Evolutionary conservation across 2,888 invertebrate genomes (phyloP), one percentile per base, ranked within the genome.

Genomic region (Acanthosoma haemorrhoidale): DNA sequence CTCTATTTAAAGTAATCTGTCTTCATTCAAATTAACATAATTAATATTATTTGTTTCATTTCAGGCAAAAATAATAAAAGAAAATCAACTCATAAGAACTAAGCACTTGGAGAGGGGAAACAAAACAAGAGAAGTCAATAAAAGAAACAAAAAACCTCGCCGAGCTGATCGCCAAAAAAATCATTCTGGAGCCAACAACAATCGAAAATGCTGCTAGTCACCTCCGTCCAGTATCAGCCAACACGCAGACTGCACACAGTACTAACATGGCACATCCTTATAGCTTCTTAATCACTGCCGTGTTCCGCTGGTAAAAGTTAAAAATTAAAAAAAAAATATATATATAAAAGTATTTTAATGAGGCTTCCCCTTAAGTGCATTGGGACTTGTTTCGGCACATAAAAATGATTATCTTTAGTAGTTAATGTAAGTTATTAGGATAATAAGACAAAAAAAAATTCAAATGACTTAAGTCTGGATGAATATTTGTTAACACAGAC

Each of bases 121-220:
- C 76, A 85, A 85, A 77, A 82, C 81, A 73, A 82, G 83, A 73
- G 85, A 85, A 74, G 79, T 82, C 67, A 81, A 82, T 76, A 81
- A 82, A 73, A 78, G 79, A 60, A 84, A 83, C 76, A 82, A 82
- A 73, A 81, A 82, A 63, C 82, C 82, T 71, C 82, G 84, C 61
- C 84, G 85, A 74, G 81, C 83, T 72, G 85, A 85, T 75, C 81
- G 83, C 76, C 82, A 82, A 77, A 81, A 81, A 75, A 78, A 82
- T 75, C 80, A 82, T 76, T 85, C 84, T 76, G 83, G 85, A 74
- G 84, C 83, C 76, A 86, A 85, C 80, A 86, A 86, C 79, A 85
- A 86, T 77, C 84, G 86, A 79, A 85, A 85, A 81, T 84, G 84
- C 81, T 84, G 75, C 73, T 76, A 77, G 71, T 51, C 69, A 31